These are phyloP conservation scores for Physocephala rufipes DNA, from an alignment of 2,888 invertebrate species.

Conservation along the genomic window DNA sequence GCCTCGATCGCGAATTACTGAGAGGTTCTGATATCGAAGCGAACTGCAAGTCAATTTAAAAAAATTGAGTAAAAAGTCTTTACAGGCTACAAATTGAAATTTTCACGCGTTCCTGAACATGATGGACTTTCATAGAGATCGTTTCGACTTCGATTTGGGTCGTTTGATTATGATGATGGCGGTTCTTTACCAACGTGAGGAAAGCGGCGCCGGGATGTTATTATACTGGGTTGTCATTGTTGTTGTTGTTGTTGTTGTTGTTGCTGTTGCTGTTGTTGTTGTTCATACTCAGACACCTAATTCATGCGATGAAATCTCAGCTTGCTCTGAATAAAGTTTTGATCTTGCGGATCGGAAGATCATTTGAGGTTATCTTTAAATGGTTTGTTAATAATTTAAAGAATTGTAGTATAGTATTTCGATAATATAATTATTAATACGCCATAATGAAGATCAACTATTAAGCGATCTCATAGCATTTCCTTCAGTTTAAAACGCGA, in stretches of 20 bases:
- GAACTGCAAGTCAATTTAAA: conserved; percentile 35
- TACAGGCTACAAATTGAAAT: conserved; percentile 32
- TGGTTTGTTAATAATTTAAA: neutral
- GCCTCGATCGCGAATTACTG: neutral
- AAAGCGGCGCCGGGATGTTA: no score
- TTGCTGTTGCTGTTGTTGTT: neutral
- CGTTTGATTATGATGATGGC: conserved; percentile 13
- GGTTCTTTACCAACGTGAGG: no score
- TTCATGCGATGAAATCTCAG: neutral
- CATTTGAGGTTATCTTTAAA: conserved; percentile 9
- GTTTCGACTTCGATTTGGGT: conserved; percentile 26
- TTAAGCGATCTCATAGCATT: no score
- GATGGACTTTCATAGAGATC: neutral
- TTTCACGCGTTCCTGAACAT: conserved; percentile 34
- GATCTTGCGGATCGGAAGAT: conserved; percentile 21
- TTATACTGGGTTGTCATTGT: neutral
- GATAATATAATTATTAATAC: neutral
- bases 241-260: conserved; percentile 2
- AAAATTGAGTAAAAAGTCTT: neutral
- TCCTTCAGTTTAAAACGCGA: no score
- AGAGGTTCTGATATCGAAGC: conserved; percentile 35
- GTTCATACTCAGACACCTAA: neutral
- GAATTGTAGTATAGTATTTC: neutral
- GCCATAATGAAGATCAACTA: neutral
- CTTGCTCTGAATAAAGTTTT: conserved; percentile 14